Conservation (phyloP, 2,113 vertebrate species). For the Symphodus melops region DNA sequence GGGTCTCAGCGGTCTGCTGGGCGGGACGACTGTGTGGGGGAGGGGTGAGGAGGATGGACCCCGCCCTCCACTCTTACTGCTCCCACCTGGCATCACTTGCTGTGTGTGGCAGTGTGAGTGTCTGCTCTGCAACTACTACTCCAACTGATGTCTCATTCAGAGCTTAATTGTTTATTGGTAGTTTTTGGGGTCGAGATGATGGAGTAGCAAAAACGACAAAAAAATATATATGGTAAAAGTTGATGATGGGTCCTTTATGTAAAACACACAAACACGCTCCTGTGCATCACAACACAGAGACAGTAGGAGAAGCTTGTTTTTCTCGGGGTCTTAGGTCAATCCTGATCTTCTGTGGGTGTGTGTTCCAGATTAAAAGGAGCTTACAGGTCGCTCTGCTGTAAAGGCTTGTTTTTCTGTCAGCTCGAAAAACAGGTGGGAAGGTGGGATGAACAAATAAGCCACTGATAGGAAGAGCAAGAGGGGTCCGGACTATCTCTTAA, state of each 20-base stretch:
- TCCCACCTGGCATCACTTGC: slow-evolving; percentile 81
- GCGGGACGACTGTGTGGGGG: slow-evolving; percentile 84
- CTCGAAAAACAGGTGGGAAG: slow-evolving; percentile 24
- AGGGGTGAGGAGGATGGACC: slow-evolving; percentile 81
- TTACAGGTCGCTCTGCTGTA: slow-evolving; percentile 15
- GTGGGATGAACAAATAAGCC: slow-evolving; percentile 40
- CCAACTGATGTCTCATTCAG: slow-evolving; percentile 19
- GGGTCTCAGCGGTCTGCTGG: slow-evolving; percentile 76
- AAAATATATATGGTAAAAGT: neutral
- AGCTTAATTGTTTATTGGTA: neutral
- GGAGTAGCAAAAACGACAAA: neutral
- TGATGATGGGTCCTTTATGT: neutral
- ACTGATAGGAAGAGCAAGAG: slow-evolving; percentile 23
- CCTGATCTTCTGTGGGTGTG: slow-evolving; percentile 19
- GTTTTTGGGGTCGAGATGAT: neutral
- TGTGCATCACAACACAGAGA: neutral
- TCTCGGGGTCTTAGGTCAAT: slow-evolving; percentile 16
- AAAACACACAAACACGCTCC: neutral
- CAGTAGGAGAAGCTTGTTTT: slow-evolving; percentile 11
- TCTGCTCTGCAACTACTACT: slow-evolving; percentile 18
- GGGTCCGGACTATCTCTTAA: neutral
- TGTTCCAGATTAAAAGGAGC: slow-evolving; percentile 33
- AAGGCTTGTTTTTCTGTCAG: slow-evolving; percentile 38
- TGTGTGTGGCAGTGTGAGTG: slow-evolving; percentile 2
- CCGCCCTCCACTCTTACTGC: slow-evolving; percentile 81